phyloP scores from a whole-genome alignment of 2,113 vertebrate genomes.

The Cyrtonyx montezumae region DNA sequence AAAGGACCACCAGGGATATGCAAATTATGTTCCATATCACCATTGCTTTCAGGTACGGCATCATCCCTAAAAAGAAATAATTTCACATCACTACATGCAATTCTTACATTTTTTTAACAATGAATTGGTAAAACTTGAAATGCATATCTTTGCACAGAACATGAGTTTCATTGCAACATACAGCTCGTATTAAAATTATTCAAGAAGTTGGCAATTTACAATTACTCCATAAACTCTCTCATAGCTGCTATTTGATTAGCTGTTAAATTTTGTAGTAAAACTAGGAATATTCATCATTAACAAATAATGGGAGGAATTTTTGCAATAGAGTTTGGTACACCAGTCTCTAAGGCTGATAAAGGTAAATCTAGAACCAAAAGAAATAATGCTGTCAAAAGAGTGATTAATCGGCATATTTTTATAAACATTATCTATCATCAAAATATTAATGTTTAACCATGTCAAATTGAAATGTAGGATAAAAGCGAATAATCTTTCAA shows the following conservation, averaged over 20 bases:
- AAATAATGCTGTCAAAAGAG: not conserved
- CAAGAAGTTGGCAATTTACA: not conserved
- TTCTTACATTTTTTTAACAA: not conserved
- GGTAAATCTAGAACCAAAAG: not conserved
- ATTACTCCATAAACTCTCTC: not conserved
- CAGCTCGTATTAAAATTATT: not conserved
- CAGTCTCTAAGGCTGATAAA: not conserved
- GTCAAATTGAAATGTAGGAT: not conserved
- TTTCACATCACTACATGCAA: not conserved
- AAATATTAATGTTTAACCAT: not conserved
- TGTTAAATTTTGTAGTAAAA: not conserved
- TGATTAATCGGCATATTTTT: not conserved
- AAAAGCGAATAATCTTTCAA: constrained; percentile 2
- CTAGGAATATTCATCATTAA: not conserved
- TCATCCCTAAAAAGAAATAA: constrained; percentile 40
- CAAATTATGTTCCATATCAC: constrained; percentile 71
- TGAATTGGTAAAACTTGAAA: not conserved
- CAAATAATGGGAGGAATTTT: not conserved
- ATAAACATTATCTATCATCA: not conserved
- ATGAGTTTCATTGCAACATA: not conserved
- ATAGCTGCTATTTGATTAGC: not conserved
- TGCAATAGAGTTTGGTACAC: not conserved
- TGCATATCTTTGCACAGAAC: not conserved
- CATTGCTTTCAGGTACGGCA: constrained; percentile 30
- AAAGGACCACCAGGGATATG: constrained; percentile 38